Conservation (phyloP, 2,888 invertebrate genomes). For the Vanessa cardui region DNA sequence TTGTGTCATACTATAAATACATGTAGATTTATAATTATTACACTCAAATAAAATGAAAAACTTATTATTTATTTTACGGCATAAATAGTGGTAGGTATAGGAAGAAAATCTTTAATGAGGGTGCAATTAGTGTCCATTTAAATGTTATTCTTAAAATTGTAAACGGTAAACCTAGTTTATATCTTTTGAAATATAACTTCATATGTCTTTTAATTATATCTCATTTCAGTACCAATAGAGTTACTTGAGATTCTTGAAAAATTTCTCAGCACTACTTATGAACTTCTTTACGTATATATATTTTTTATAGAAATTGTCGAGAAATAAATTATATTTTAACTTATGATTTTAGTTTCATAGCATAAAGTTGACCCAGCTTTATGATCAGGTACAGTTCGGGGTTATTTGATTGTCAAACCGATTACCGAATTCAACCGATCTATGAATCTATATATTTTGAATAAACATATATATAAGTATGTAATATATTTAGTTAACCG, state of each 20-base stretch:
- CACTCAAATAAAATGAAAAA: no score
- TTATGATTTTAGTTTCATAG: no score
- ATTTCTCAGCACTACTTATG: background rate
- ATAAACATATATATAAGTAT: no score
- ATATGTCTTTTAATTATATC: background rate
- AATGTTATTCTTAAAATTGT: background rate
- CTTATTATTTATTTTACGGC: no score
- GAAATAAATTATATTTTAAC: background rate
- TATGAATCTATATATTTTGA: no score
- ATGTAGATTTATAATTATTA: no score
- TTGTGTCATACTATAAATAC: no score
- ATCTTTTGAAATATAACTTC: background rate
- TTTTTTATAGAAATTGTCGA: conserved; percentile 2
- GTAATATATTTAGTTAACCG: no score
- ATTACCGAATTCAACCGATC: no score
- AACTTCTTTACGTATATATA: background rate
- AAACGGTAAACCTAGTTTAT: background rate
- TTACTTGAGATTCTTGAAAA: background rate
- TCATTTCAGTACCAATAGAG: background rate
- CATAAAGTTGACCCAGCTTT: no score
- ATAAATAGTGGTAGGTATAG: background rate
- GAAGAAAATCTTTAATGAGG: background rate
- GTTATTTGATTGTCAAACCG: no score
- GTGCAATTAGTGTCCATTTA: background rate
- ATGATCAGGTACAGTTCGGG: no score